Base-by-base conservation (phyloP, 2,113 vertebrate genomes). In the Dissostichus mawsoni region DNA sequence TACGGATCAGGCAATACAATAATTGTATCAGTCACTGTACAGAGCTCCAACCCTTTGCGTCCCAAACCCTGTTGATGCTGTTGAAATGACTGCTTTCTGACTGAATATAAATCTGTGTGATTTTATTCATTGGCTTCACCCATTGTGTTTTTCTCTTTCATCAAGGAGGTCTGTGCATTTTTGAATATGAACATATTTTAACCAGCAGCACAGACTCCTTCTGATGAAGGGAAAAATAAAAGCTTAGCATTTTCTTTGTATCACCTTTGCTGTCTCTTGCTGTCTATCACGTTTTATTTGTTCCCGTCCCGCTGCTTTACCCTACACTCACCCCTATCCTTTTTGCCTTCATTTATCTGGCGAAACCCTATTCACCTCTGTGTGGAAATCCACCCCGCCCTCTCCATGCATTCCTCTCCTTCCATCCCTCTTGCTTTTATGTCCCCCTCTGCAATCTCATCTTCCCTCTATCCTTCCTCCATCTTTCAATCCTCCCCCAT, bases 91-190 rank as follows among this genome's bases (percentile, higher is more conserved):
- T 78, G 66, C 79, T 85, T 73, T 55, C 51, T 63, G 70, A 80
- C 91, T 93, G 88, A 90, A 91, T 94, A 89, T 14, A 91, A 91
- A 89, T 89, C 87, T 47, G 1, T 71, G 64, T 71, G 90, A 64
- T 92, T 93, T 76, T 87, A 92, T 93, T 92, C 90, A 91, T 88
- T 57, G 25, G 7, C 71, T 83, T 79, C 16, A 18, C 45, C 41
- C 36, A 0, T 68, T 81, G 50, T 79, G 13, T 12, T 74, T 87
- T 82, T 87, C 68, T 87, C 56, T 72, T 91, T 92, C 89, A 69
- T 80, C 84, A 61, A 59, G 47, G 80, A 64, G 2, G 68, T 76
- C 62, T 61, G 44, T 81, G 55, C 74, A 5, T 5, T 1, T 79
- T 63, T 78, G 55, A 48, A 48, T 7, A 58, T 57, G 1, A 57